Evolutionary conservation across 2,113 vertebrate genomes (phyloP).

Genomic region (Grantiella picta): DNA sequence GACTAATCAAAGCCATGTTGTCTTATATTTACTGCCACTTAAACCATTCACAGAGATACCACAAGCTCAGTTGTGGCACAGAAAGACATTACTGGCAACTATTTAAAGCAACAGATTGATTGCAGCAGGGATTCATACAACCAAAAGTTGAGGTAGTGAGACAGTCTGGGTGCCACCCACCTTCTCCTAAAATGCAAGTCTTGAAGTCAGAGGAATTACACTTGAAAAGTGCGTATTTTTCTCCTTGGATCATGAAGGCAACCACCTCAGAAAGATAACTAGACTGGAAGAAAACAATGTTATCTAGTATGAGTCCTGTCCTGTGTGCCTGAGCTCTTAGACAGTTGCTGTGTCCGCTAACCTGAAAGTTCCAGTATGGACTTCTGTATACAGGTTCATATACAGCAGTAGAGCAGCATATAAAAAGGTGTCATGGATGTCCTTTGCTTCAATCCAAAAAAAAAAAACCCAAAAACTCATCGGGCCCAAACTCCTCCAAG

Average conservation of each 20-base stretch:
- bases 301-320: not conserved
- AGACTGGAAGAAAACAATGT: not conserved
- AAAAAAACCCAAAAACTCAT: not conserved
- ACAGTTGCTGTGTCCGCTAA: not conserved
- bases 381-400: not conserved
- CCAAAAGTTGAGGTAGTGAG: not conserved
- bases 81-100: not conserved
- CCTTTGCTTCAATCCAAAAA: not conserved
- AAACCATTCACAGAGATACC: not conserved
- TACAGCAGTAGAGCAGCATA: not conserved
- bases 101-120: not conserved
- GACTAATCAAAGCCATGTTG: constrained; percentile 14
- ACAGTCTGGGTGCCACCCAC: not conserved
- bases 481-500: not conserved
- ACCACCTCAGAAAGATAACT: not conserved
- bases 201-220: not conserved
- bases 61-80: not conserved
- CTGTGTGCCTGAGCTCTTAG: not conserved
- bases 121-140: not conserved
- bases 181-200: not conserved
- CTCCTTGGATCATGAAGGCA: not conserved
- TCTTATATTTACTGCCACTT: not conserved
- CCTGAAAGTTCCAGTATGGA: not conserved
- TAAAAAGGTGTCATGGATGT: not conserved
- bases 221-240: not conserved